Evolutionary conservation across 53 echinoderm and acorn worm species (phyloP).

Genomic region (Antedon mediterranea): DNA sequence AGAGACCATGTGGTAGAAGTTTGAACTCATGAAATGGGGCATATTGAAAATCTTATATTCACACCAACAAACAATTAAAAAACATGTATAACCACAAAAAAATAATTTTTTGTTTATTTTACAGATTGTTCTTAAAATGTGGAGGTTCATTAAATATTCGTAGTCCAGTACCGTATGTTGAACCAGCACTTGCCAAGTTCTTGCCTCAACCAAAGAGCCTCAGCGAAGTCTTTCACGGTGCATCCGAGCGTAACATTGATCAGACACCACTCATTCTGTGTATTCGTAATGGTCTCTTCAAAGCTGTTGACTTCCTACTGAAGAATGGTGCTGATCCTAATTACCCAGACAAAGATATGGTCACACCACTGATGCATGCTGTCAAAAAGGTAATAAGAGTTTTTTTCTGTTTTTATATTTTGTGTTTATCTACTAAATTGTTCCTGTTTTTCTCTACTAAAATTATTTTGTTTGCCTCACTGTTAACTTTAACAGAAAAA

Average conservation of each 20-base stretch:
- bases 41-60: too few species aligned
- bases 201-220: background rate
- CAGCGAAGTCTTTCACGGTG: constrained; percentile 1
- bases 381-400: constrained; percentile 42
- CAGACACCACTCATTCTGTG: constrained; percentile 24
- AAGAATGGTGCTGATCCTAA: constrained; percentile 73
- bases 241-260: background rate
- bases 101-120: background rate
- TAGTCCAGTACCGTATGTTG: constrained; percentile 34
- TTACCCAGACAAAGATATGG: constrained; percentile 34
- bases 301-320: constrained; percentile 39
- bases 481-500: too few species aligned
- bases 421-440: background rate
- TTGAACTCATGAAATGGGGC: too few species aligned
- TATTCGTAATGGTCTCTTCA: constrained; percentile 22
- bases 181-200: background rate
- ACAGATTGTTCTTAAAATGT: constrained; percentile 19
- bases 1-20: too few species aligned
- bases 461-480: too few species aligned
- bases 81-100: background rate
- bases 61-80: too few species aligned
- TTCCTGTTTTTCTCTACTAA: too few species aligned
- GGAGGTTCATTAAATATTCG: constrained; percentile 35
- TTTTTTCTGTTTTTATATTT: background rate
- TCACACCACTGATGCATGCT: constrained; percentile 95